A percentile compares a stretch with the other conserved stretches of the same genome.
Evolutionary conservation across 1,140 invertebrate species (phyloP).

Genomic region (Drosophila miranda): DNA sequence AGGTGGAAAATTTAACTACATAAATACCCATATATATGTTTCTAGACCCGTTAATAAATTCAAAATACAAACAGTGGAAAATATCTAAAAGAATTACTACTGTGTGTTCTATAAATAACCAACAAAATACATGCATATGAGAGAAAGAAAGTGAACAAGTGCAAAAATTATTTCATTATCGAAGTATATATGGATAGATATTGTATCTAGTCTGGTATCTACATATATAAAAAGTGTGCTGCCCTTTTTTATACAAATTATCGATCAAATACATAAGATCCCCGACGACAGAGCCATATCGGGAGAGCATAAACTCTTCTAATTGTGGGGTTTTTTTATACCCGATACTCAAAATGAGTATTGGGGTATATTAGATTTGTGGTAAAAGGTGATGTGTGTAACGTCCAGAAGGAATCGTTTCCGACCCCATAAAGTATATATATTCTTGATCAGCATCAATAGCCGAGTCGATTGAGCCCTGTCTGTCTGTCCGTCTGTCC

Average conservation of each 20-base stretch:
- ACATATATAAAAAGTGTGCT: conserved; percentile 13
- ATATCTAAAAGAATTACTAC: conserved; percentile 13
- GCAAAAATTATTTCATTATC: conserved; percentile 26
- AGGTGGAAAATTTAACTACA: conserved; percentile 16
- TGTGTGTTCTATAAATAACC: conserved; percentile 37
- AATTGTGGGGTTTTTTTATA: background rate
- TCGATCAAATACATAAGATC: conserved; percentile 68
- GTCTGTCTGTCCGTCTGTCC: too few relatives aligned
- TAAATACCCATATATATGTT: background rate
- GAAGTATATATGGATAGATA: too few relatives aligned
- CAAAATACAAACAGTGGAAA: conserved; percentile 1
- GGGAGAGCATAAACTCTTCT: conserved; percentile 8
- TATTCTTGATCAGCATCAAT: too few relatives aligned
- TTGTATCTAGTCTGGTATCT: background rate
- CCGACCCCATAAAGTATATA: too few relatives aligned
- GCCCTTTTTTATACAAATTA: conserved; percentile 59
- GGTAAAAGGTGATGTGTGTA: too few relatives aligned
- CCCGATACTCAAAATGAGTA: too few relatives aligned
- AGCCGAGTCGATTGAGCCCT: too few relatives aligned
- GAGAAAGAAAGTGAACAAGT: conserved; percentile 53
- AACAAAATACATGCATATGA: conserved; percentile 8
- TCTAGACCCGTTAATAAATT: conserved; percentile 8
- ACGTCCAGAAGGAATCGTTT: too few relatives aligned
- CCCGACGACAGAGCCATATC: conserved; percentile 7
- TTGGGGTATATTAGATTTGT: too few relatives aligned